These are phyloP conservation scores for Pterois miles DNA, from an alignment of 2,797 vertebrate genomes.

Conservation along the genomic window DNA sequence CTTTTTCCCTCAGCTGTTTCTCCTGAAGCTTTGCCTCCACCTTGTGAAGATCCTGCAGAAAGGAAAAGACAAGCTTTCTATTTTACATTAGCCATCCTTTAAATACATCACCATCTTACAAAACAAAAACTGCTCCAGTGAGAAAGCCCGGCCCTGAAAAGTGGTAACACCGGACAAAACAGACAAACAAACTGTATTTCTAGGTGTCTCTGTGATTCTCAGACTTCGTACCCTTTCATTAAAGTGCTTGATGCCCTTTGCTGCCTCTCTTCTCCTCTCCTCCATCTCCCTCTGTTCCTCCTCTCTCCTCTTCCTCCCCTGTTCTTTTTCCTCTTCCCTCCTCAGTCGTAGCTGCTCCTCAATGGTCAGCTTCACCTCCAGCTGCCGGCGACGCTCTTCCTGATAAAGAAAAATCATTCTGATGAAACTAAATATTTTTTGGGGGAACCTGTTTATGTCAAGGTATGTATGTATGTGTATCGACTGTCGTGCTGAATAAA, in stretches of 20 bases:
- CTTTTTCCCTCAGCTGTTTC: conserved; percentile 82
- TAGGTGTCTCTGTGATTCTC: background rate
- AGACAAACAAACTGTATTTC: background rate
- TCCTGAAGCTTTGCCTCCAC: conserved; percentile 84
- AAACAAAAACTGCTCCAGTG: background rate
- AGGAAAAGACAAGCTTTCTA: conserved; percentile 8
- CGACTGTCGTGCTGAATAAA: background rate
- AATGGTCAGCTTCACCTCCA: conserved; percentile 82
- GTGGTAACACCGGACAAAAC: background rate
- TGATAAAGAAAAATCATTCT: conserved; percentile 15
- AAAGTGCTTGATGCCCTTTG: conserved; percentile 83
- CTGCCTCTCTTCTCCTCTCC: conserved; percentile 79
- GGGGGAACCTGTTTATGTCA: background rate
- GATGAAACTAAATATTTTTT: background rate
- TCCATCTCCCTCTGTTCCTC: conserved; percentile 82
- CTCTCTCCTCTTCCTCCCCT: conserved; percentile 76
- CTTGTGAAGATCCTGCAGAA: conserved; percentile 86
- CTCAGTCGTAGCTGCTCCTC: conserved; percentile 82
- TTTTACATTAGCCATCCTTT: background rate
- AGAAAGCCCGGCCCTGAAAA: background rate
- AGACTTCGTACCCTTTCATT: conserved; percentile 83
- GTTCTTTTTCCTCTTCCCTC: conserved; percentile 82
- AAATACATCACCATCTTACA: background rate
- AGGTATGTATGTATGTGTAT: background rate
- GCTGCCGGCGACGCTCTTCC: conserved; percentile 81